These are phyloP conservation scores for Pygoscelis antarcticus DNA, from an alignment of 2,113 vertebrate species.

Conservation along the genomic window DNA sequence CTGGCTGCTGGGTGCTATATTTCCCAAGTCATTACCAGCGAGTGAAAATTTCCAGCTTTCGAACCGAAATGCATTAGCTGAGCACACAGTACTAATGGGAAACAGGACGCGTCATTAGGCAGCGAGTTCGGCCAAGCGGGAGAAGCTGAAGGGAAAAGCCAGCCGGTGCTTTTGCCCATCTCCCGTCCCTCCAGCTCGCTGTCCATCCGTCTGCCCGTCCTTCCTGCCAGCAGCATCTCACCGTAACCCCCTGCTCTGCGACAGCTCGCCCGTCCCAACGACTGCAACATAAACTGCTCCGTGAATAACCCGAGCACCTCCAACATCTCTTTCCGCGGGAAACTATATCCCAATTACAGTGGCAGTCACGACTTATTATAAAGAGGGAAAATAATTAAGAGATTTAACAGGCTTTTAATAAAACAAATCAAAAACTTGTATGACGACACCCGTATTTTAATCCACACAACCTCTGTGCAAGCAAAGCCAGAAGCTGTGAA, in stretches of 20 bases:
- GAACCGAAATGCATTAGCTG: slow-evolving; percentile 76
- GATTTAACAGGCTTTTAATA: neutral
- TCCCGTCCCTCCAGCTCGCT: accelerated
- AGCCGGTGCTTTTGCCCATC: accelerated
- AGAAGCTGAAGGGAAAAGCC: neutral
- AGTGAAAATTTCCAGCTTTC: slow-evolving; percentile 80
- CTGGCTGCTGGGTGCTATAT: slow-evolving; percentile 76
- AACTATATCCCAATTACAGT: neutral
- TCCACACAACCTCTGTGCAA: neutral
- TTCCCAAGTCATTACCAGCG: slow-evolving; percentile 79
- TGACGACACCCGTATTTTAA: accelerated
- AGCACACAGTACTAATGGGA: slow-evolving; percentile 83
- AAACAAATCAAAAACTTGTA: neutral
- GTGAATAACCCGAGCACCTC: accelerated
- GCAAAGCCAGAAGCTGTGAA: neutral
- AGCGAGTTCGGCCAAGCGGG: neutral
- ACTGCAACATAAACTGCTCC: accelerated
- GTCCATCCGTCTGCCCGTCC: neutral
- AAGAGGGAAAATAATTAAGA: neutral
- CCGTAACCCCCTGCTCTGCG: accelerated
- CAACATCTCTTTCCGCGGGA: accelerated
- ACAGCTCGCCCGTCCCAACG: neutral
- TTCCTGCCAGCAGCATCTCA: neutral
- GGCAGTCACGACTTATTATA: accelerated
- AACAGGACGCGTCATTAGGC: slow-evolving; percentile 73